A percentile compares a stretch with the other conserved stretches of the same genome.
Conservation (phyloP, 2,888 invertebrate species). For the Ornithoptera priamus region DNA sequence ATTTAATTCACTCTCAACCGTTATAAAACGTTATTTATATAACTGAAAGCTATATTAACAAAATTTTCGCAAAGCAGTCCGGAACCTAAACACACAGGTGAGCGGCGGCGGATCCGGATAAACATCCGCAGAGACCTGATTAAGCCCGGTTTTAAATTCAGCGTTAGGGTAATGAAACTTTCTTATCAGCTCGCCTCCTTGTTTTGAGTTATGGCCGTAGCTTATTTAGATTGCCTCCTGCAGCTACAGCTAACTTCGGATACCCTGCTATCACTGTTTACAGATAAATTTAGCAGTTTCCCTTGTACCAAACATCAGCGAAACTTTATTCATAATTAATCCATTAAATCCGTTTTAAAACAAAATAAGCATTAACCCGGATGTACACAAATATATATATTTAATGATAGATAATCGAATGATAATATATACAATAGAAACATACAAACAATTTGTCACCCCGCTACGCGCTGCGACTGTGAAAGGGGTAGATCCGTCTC, state of each 20-base stretch:
- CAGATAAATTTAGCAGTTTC: too few species aligned
- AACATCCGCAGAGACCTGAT: slow-evolving; percentile 67
- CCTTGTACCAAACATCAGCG: too few species aligned
- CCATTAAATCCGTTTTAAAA: background rate
- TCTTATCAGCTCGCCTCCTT: slow-evolving; percentile 72
- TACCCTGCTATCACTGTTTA: slow-evolving; percentile 37
- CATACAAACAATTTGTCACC: slow-evolving; percentile 69
- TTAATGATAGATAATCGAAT: slow-evolving; percentile 20
- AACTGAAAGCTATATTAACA: slow-evolving; percentile 54
- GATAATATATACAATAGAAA: slow-evolving; percentile 43
- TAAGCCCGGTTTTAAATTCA: slow-evolving; percentile 77
- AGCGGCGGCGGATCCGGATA: slow-evolving; percentile 54
- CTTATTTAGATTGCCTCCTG: slow-evolving; percentile 53
- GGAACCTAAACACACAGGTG: slow-evolving; percentile 74
- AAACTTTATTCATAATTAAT: too few species aligned
- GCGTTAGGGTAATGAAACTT: slow-evolving; percentile 77
- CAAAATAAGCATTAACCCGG: background rate
- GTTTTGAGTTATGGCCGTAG: slow-evolving; percentile 72
- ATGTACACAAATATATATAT: too few species aligned
- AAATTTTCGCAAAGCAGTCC: slow-evolving; percentile 71
- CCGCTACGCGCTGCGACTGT: slow-evolving; percentile 53
- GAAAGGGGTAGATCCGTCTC: slow-evolving; percentile 61
- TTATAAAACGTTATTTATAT: too few species aligned
- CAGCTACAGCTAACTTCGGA: slow-evolving; percentile 44
- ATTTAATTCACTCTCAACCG: slow-evolving; percentile 24